A percentile compares a stretch with the other conserved stretches of the same genome.
These are phyloP conservation scores for Pagrus major DNA, from an alignment of 2,113 vertebrate species.

Conservation along the genomic window DNA sequence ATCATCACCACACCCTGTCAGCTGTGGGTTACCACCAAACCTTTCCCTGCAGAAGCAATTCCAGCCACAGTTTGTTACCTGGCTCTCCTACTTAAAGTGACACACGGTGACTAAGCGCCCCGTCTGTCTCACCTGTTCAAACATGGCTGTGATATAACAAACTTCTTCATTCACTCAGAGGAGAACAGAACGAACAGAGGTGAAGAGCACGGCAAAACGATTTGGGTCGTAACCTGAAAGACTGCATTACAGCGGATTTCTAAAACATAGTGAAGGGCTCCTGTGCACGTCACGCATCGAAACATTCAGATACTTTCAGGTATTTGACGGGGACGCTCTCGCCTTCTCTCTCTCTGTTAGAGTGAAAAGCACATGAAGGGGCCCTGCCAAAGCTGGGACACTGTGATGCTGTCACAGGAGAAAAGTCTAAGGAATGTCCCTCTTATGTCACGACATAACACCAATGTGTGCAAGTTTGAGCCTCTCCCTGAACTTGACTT, in stretches of 20 bases:
- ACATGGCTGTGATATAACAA: background rate
- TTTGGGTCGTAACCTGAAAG: constrained; percentile 46
- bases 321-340: constrained; percentile 36
- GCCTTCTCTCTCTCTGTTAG: constrained; percentile 8
- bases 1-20: background rate
- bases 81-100: no score
- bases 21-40: constrained; percentile 27
- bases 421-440: constrained; percentile 38
- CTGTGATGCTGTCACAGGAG: constrained; percentile 13
- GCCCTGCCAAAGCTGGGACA: background rate
- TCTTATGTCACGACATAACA: constrained; percentile 10
- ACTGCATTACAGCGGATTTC: constrained; percentile 48
- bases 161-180: no score
- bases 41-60: background rate
- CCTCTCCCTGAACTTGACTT: background rate
- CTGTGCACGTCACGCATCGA: background rate
- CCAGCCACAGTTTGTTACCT: background rate
- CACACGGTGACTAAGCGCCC: no score
- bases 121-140: background rate
- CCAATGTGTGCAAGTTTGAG: background rate
- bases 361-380: background rate
- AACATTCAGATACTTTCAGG: constrained; percentile 36
- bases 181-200: background rate
- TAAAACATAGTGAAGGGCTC: background rate
- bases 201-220: background rate